Evolutionary conservation across 2,888 invertebrate genomes (phyloP).

Genomic region (Agrotis clavis): DNA sequence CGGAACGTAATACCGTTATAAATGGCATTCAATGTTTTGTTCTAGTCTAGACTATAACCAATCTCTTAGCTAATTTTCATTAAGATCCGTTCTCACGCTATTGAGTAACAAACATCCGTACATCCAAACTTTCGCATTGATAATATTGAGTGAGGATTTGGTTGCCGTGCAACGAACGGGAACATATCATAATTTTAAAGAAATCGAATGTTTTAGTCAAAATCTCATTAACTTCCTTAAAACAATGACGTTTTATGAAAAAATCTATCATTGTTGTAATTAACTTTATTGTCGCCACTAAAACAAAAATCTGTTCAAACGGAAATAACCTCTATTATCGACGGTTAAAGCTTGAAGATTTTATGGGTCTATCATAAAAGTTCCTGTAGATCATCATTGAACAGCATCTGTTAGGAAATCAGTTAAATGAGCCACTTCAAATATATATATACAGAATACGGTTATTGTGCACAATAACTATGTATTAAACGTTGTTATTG

Average conservation of each 20-base stretch:
- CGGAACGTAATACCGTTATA: too few species aligned
- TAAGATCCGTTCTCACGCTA: too few species aligned
- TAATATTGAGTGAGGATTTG: too few species aligned
- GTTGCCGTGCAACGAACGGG: too few species aligned
- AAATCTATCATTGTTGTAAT: background rate
- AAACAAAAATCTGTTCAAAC: background rate
- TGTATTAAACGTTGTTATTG: background rate
- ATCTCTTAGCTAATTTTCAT: too few species aligned
- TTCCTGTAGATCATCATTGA: background rate
- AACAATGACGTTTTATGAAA: background rate
- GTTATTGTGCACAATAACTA: background rate
- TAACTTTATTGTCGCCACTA: background rate
- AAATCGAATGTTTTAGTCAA: background rate
- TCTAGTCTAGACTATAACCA: too few species aligned
- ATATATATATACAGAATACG: background rate
- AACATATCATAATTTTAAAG: background rate
- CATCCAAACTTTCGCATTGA: too few species aligned
- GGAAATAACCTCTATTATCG: too few species aligned
- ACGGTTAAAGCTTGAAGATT: background rate
- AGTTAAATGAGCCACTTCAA: background rate
- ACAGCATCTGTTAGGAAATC: background rate
- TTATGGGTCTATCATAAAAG: conserved; percentile 10
- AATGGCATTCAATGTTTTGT: too few species aligned
- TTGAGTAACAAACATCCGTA: too few species aligned
- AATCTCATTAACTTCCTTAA: too few species aligned